Evolutionary conservation across 2,888 invertebrate species (phyloP).

Genomic region (Phalangium opilio): DNA sequence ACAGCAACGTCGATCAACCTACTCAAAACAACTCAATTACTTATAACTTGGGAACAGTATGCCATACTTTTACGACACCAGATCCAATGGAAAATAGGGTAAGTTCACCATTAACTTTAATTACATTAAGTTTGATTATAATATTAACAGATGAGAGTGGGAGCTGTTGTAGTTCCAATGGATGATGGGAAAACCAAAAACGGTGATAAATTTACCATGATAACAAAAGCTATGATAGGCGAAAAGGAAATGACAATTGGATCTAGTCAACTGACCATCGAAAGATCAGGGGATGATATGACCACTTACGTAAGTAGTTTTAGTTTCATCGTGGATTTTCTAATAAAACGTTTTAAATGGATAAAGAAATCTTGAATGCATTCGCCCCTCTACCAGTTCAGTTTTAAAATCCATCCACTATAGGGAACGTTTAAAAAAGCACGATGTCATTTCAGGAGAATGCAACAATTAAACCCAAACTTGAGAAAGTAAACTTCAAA

Average conservation of each 20-base stretch:
- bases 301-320: no score
- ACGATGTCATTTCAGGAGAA: no score
- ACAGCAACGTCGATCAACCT: background rate
- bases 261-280: no score
- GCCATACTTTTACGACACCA: slow-evolving; percentile 13
- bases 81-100: slow-evolving; percentile 14
- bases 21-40: slow-evolving; percentile 9
- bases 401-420: no score
- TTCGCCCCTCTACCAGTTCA: no score
- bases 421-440: no score
- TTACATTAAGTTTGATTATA: no score
- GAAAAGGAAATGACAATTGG: no score
- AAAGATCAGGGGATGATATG: no score
- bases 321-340: no score
- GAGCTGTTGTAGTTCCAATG: slow-evolving; percentile 11
- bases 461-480: slow-evolving; percentile 8
- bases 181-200: slow-evolving; percentile 12
- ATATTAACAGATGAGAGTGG: slow-evolving; percentile 12
- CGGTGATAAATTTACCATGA: slow-evolving; percentile 9
- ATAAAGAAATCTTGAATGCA: no score
- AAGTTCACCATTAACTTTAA: background rate
- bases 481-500: slow-evolving; percentile 6
- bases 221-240: slow-evolving; percentile 11
- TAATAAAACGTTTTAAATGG: no score
- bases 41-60: slow-evolving; percentile 13